Evolutionary conservation across 2,888 invertebrate genomes (phyloP), one percentile per base, ranked within the genome.

Genomic region (Cerastoderma edule): DNA sequence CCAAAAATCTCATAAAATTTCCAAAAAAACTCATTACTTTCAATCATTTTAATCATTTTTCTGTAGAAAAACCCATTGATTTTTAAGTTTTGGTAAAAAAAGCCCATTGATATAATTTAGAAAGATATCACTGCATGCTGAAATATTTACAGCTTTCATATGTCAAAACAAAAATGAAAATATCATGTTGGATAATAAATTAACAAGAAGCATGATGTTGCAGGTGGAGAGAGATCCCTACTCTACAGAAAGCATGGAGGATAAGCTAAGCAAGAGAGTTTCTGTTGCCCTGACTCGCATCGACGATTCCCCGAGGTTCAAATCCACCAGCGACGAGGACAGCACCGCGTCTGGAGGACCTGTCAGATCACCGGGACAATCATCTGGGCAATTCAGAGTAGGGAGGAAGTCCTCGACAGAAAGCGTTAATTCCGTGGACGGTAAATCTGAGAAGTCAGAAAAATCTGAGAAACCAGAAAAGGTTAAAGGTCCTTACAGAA

Each of bases 271-370:
- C 27, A 89, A 90, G 71, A 84, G 87, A 48, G 80, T 90, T 8
- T 86, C 87, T 3, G 88, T 90, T 28, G 87, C 88, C 33, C 82
- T 90, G 27, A 89, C 88, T n/a, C 72, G 89, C 10, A 89, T 89
- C 39, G 89, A 90, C 57, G 78, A 80, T 2, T 77, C 84, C 6
- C 76, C 78, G 10, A 71, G 73, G 54, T 48, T 72, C 22, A 73
- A 75, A 50, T 80, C 82, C 35, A 67, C 75, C 27, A 85, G 83
- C 64, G 84, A 84, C 57, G 88, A 87, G 27, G 86, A 88, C 64
- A 77, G 76, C 56, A 70, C 68, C 30, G 74, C 75, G 10, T 70
- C 78, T 27, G 75, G 70, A 19, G 57, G 67, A 24, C 78, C 76
- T 63, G 53, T 73, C n/a, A 69, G 73, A 64, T 82, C 81, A 46